Base-by-base conservation (phyloP, 1,140 invertebrate genomes). In the Globodera ellingtonae region DNA sequence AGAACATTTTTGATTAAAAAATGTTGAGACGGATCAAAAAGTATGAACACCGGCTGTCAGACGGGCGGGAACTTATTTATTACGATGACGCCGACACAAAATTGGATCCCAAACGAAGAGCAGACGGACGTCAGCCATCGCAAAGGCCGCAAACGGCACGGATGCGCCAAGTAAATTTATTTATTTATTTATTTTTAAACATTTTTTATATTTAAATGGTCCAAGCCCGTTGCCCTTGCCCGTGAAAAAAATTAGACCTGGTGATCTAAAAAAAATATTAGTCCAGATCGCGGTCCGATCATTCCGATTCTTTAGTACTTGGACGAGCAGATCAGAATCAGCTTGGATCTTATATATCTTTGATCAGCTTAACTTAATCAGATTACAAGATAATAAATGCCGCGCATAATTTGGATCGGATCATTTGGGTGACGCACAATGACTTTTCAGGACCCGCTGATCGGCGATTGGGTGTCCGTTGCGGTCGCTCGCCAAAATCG, bases 11-110 rank as follows among this genome's bases (percentile, higher is more conserved):
- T 35, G 35, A 35, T 35, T 35, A 59, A 62, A 62, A 18, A 18
- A 62, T 18, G 13, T 18, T 6, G 18, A 62, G 18, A 62, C 56
- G 18, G 5, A 62, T 62, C 6, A 62, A 62, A 62, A 62, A 62
- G 56, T 62, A 62, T 4, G 56, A 62, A 18, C 56, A 62, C 6
- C 56, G 10, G 15, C 10, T 62, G 0, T 62, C 56, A 18, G 56
- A 62, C 0, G 56, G 56, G 6, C 56, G 56, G 3, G 13, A 62
- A 62, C 15, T 62, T 6, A 62, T 62, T 62, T 62, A 62, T 62
- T 62, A 62, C 56, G 56, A 62, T 62, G 56, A 62, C 56, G 56
- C 56, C 5, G 56, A 62, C 56, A 62, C 56, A 62, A 62, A 62
- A 15, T 62, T 62, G 56, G 56, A 18, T 0, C 5, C 56, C 5